Percentiles rank a stretch among this genome's conserved stretches.
These are phyloP conservation scores for Gallinago solitaria DNA, from an alignment of 2,797 vertebrate species.

Conservation along the genomic window DNA sequence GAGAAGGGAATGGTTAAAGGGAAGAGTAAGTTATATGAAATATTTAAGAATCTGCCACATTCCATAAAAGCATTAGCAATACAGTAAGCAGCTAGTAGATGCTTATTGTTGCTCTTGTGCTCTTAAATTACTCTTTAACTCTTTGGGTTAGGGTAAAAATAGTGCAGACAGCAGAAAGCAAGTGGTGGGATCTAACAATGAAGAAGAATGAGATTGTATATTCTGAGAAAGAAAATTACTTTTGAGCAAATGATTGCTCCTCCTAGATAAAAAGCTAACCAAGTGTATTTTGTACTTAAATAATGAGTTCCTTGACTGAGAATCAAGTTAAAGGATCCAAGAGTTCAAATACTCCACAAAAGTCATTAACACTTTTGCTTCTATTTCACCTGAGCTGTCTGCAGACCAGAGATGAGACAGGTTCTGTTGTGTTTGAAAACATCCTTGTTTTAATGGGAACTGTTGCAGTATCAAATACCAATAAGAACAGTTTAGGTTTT, in stretches of 20 bases:
- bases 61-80: background rate
- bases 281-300: background rate
- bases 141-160: background rate
- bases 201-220: background rate
- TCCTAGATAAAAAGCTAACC: background rate
- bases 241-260: background rate
- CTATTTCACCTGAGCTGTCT: background rate
- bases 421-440: background rate
- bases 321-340: background rate
- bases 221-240: background rate
- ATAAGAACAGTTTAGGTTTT: background rate
- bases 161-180: background rate
- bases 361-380: background rate
- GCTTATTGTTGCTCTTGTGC: background rate
- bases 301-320: background rate
- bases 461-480: background rate
- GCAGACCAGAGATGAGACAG: background rate
- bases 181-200: background rate
- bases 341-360: background rate
- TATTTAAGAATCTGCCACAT: slow-evolving; percentile 18
- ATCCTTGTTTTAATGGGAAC: background rate
- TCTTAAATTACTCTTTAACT: background rate
- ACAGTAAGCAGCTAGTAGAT: background rate
- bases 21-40: background rate
- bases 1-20: slow-evolving; percentile 17